Base-by-base conservation (phyloP, 30 jellyfish, hydroid and myxozoan species). In the Haliclystus octoradiatus region DNA sequence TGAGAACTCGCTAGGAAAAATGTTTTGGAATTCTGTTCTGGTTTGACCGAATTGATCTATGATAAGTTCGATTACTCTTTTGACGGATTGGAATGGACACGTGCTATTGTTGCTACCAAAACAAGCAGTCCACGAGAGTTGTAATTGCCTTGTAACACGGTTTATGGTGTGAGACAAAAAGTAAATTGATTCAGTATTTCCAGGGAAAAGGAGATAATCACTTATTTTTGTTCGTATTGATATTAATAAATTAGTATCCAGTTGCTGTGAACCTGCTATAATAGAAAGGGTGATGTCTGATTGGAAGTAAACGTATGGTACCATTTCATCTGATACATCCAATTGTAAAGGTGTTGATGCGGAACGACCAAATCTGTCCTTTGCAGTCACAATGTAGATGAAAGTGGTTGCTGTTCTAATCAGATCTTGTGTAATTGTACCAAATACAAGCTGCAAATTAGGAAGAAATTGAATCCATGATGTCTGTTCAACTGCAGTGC, bases 11-110 rank as follows among this genome's bases (percentile, higher is more conserved):
- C 14, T 9, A 40, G 57, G 19, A 19, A 40, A 19, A 40, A 19
- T 19, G 19, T 19, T 9, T 9, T 40, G 57, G 19, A 40, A 40
- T 19, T 9, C 57, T 40, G 57, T 19, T 9, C 19, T 40, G 9
- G 19, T 5, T 40, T 40, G 14, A 5, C 57, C 57, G 19, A 9
- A 5, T 9, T 5, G 14, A 19, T 40, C 57, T 40, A 5, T 40
- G 57, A 40, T 40, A 9, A 40, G 9, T 19, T 9, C 9, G 57
- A 40, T 5, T 9, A 40, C 19, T 19, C 57, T 40, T 19, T 5
- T 40, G 57, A 40, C 19, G 14, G 9, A 50, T 62, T 50, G 30
- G 24, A 9, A 0, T 81, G 68, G 33, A 81, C 93, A 40, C 19
- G 9, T 9, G 9, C 19, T 9, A 5, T 9, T 5, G 19, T 40